Conservation (phyloP, 2,113 vertebrate species). For the Ibidorhyncha struthersii region DNA sequence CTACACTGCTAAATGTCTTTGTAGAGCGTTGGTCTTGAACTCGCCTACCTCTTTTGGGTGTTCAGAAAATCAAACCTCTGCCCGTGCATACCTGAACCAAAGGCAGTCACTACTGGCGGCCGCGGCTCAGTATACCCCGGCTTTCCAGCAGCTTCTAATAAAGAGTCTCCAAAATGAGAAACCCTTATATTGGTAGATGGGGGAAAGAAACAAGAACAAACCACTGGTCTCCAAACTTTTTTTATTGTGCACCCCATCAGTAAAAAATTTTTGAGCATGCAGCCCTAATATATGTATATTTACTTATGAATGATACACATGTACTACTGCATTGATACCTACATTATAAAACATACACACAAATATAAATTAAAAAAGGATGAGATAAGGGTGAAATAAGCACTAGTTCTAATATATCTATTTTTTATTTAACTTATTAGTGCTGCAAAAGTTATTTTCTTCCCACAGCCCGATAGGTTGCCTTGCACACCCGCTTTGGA, state of each 20-base stretch:
- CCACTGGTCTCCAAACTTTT: neutral
- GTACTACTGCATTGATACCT: neutral
- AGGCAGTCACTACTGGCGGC: neutral
- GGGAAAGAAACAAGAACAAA: neutral
- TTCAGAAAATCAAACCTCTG: neutral
- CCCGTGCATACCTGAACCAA: rapidly evolving
- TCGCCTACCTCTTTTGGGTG: neutral
- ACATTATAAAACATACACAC: neutral
- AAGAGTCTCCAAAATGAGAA: neutral
- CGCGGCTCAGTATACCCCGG: rapidly evolving
- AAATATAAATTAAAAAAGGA: neutral
- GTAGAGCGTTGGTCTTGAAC: neutral
- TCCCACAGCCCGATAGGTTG: rapidly evolving
- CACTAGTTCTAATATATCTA: rapidly evolving
- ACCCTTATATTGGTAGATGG: neutral
- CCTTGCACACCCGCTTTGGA: neutral
- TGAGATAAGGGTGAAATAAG: neutral
- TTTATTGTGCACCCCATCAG: neutral
- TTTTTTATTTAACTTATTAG: neutral
- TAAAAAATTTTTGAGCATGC: neutral
- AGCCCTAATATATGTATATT: too few relatives aligned
- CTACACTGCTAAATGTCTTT: neutral
- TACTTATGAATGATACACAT: neutral
- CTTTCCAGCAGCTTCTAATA: neutral
- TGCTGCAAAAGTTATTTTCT: neutral